Base-by-base conservation (phyloP, 2,113 vertebrate genomes). In the Nibea albiflora region DNA sequence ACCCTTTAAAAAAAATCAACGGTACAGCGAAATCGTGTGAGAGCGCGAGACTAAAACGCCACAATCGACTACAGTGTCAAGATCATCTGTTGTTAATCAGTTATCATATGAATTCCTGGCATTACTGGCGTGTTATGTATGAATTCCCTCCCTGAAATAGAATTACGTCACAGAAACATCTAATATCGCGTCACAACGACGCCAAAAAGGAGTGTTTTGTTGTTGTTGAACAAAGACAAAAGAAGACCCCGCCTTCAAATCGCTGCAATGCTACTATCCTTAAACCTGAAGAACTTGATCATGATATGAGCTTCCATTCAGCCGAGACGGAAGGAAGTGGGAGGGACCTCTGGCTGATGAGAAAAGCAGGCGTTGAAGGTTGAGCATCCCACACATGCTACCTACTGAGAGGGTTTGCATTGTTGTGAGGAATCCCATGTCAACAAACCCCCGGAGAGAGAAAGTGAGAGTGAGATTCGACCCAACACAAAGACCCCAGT, bases 401-500 rank as follows among this genome's bases (percentile, higher is more conserved):
- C 71, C 11, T 31, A 24, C 15, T 11, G 67, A 89, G 88, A 83
- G 67, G 72, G 19, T 86, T 91, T 70, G 61, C 88, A 83, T 78
- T 78, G 85, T 85, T 61, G 81, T 88, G 89, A 91, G 92, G 92
- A 93, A 94, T 94, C 87, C 76, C 50, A 67, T 50, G 84, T 91
- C 84, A 90, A 92, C 76, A 88, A 85, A 90, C 35, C 78, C 83
- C 76, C 72, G 15, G 19, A 44, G 77, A 49, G 82, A 86, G 70
- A 64, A 26, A 73, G 50, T 3, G 77, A 82, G 42, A 77, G 79
- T 11, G 67, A 79, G 75, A 66, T 53, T 24, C 20, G 5, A 74
- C 49, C 85, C 62, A 71, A 95, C 93, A 95, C 93, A 94, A 94
- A 94, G 90, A 86, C 46, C n/a, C 56, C 68, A 85, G 82, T 94